A percentile compares a stretch with the other conserved stretches of the same genome.
Conservation (phyloP, 2,113 vertebrate species). For the Glaucomys volans region DNA sequence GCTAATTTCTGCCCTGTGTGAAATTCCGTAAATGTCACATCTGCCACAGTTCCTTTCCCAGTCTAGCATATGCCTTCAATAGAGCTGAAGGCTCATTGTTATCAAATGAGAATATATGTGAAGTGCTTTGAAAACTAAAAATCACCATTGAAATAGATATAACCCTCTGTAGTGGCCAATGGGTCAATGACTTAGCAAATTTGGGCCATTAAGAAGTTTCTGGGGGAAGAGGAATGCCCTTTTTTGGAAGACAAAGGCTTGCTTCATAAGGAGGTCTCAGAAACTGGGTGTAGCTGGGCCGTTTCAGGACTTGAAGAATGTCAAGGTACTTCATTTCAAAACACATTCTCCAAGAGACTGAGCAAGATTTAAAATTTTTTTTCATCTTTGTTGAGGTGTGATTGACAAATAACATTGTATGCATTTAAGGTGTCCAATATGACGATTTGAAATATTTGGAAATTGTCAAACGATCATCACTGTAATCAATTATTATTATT, state of each 20-base stretch:
- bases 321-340: neutral
- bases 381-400: neutral
- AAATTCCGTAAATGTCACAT: conserved; percentile 74
- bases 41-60: conserved; percentile 60
- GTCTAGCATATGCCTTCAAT: conserved; percentile 62
- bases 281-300: neutral
- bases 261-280: neutral
- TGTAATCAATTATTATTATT: no score
- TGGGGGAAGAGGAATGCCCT: neutral
- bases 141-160: neutral
- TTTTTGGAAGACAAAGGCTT: neutral
- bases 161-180: neutral
- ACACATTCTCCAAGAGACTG: neutral
- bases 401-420: neutral
- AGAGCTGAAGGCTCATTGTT: conserved; percentile 63
- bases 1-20: conserved; percentile 73
- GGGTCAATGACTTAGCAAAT: neutral
- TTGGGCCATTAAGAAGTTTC: neutral
- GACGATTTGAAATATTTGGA: neutral
- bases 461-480: neutral
- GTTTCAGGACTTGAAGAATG: neutral
- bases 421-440: neutral
- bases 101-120: conserved; percentile 48
- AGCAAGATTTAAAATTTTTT: neutral
- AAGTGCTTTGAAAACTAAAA: conserved; percentile 54